These are phyloP conservation scores for Drosophila cognata DNA, from an alignment of 2,888 invertebrate species.

Conservation along the genomic window DNA sequence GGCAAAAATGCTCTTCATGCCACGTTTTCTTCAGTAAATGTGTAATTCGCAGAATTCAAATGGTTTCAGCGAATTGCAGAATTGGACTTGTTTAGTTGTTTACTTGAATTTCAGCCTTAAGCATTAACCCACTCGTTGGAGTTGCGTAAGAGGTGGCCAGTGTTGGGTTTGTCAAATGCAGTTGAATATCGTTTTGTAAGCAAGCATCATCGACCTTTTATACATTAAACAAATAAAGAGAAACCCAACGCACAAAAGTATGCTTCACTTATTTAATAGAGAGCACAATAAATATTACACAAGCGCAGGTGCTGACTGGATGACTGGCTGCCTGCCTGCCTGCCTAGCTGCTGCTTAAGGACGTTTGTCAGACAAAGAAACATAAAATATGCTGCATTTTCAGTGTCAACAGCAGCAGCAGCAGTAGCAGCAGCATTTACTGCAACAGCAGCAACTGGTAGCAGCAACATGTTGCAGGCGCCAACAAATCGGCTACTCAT, in stretches of 20 bases:
- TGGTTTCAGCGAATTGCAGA: background rate
- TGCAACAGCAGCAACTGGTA: constrained; percentile 21
- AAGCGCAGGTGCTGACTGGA: constrained; percentile 69
- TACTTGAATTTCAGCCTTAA: background rate
- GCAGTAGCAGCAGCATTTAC: constrained; percentile 19
- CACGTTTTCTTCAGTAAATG: background rate
- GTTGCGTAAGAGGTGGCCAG: background rate
- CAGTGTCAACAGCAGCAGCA: constrained; percentile 55
- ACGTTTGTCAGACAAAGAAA: constrained; percentile 42
- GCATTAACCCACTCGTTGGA: constrained; percentile 12
- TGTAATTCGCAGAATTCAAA: background rate
- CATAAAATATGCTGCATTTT: constrained; percentile 50
- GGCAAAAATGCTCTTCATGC: too few relatives aligned
- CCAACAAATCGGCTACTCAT: constrained; percentile 60
- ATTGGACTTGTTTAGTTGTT: too few relatives aligned
- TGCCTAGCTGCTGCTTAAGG: constrained; percentile 24
- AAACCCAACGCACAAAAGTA: constrained; percentile 50
- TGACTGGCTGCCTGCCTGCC: constrained; percentile 30
- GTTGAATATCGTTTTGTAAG: constrained; percentile 29
- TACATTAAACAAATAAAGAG: constrained; percentile 13
- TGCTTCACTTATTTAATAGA: constrained; percentile 72
- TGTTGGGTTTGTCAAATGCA: constrained; percentile 60
- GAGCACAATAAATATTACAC: constrained; percentile 78
- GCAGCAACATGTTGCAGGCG: constrained; percentile 53
- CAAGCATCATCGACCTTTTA: constrained; percentile 29